Base-by-base conservation (phyloP, 2,113 vertebrate genomes). In the Scolopax mira region DNA sequence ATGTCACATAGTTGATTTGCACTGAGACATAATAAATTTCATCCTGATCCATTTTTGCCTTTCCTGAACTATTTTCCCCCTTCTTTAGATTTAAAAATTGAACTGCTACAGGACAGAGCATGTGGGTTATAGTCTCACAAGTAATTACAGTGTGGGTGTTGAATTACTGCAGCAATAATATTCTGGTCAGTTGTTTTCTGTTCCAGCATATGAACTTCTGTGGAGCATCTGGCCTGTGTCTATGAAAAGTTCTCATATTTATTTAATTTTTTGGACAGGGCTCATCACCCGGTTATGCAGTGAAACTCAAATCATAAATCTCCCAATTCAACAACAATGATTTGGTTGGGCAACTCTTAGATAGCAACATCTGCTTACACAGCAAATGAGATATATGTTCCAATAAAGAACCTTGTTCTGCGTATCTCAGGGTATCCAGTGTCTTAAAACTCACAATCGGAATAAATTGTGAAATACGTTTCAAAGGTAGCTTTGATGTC, bases 341-440 rank as follows among this genome's bases (percentile, higher is more conserved):
- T 91, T 75, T 95, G 93, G 49, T 82, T 91, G 84, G 41, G 44
- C 87, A 52, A 71, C 24, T 92, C 39, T 85, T 49, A 79, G 44
- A 79, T 61, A 72, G 70, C 87, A 93, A 66, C 91, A 93, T 85
- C 84, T 97, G 89, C 91, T 95, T 95, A 91, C 74, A 65, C 62
- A 77, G 44, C 78, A 91, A 72, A 97, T 92, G 73, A 87, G 89
- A 88, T 54, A 61, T 70, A 28, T 72, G 22, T 94, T 77, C n/a
- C 57, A 62, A 41, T 79, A 77, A 81, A 74, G 44, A 66, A 27
- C 21, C 46, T 27, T 91, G 44, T 62, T 88, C 72, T 71, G 69
- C 15, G 4, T 77, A 42, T 79, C 46, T 85, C 46, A 86, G 64
- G 25, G 9, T 80, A 71, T n/a, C 81, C 39, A 54, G 14, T 35